Percentiles rank a stretch among this genome's conserved stretches.
These are phyloP conservation scores for Pseudococcus viburni DNA, from an alignment of 2,888 invertebrate species.

Conservation along the genomic window DNA sequence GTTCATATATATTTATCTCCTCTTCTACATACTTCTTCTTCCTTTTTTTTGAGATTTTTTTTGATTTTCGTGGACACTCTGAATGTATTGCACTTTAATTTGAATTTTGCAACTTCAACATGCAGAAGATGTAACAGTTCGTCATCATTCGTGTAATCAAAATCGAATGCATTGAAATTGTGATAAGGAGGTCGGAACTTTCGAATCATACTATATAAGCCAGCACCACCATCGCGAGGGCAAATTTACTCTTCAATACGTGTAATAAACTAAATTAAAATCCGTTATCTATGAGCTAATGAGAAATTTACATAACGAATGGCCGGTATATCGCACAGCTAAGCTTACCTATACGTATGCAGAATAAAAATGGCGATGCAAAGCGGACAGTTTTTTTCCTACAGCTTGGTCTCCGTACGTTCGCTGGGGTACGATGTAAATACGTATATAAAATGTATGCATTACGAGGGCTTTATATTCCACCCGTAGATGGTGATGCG, in stretches of 20 bases:
- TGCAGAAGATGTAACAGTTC: too few species aligned
- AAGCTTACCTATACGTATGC: neutral
- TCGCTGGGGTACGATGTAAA: neutral
- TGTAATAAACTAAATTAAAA: conserved; percentile 30
- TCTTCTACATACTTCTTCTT: too few species aligned
- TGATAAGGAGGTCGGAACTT: neutral
- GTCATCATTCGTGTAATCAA: too few species aligned
- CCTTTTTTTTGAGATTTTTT: too few species aligned
- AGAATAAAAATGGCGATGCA: neutral
- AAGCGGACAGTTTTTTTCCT: neutral
- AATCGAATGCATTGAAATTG: too few species aligned
- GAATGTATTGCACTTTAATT: too few species aligned
- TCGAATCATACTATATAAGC: neutral
- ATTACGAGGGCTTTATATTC: neutral
- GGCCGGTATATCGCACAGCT: neutral
- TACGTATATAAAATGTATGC: neutral
- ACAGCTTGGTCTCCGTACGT: neutral
- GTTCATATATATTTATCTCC: too few species aligned
- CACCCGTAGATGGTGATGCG: neutral
- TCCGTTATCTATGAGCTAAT: conserved; percentile 44
- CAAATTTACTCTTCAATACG: neutral
- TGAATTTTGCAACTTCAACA: too few species aligned
- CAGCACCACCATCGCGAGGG: neutral
- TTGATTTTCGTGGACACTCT: too few species aligned
- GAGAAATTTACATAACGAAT: conserved; percentile 49